Base-by-base conservation (phyloP, 2,797 vertebrate species). In the Gymnocypris eckloni region DNA sequence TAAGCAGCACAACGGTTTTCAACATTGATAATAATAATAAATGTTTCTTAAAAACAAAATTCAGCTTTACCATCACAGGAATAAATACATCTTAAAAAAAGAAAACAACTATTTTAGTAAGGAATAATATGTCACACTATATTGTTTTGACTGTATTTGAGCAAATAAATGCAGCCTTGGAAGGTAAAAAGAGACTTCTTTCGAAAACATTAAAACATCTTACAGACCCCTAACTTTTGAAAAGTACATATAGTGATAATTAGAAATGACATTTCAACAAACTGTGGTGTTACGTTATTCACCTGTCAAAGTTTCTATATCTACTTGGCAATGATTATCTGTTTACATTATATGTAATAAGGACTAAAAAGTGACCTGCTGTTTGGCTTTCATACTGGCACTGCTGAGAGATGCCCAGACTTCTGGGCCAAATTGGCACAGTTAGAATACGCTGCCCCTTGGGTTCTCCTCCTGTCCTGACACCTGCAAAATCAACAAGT, bases 391-490 rank as follows among this genome's bases (percentile, higher is more conserved):
- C 95, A 89, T 98, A 99, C 81, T 96, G 95, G 92, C 98, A 99
- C 90, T 89, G 94, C 84, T 94, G 94, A 81, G 93, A 96, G 94
- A 99, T 97, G 81, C 98, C 98, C 84, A 99, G 90, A 86, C 93
- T 95, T 85, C 87, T 91, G 70, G 98, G 97, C 98, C 98, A 99
- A 93, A 99, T 96, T 0, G 98, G 98, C 86, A 94, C 93, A 64
- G 93, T 78, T 87, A 99, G 95, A 86, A 96, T 90, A 88, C 96
- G 96, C 86, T 96, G 97, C 96, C 96, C 88, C 94, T 94, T 81
- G 96, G 91, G 85, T 87, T 95, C 64, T 89, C 90, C 90, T 99
- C 97, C 94, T 99, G 98, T 87, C 98, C 98, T 22, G 98, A 99
- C 48, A 99, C 97, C 98, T 99, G 90, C 86, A 88, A 85, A 41